phyloP scores from a whole-genome alignment of 2,113 vertebrate species.

The Cynocephalus volans region DNA sequence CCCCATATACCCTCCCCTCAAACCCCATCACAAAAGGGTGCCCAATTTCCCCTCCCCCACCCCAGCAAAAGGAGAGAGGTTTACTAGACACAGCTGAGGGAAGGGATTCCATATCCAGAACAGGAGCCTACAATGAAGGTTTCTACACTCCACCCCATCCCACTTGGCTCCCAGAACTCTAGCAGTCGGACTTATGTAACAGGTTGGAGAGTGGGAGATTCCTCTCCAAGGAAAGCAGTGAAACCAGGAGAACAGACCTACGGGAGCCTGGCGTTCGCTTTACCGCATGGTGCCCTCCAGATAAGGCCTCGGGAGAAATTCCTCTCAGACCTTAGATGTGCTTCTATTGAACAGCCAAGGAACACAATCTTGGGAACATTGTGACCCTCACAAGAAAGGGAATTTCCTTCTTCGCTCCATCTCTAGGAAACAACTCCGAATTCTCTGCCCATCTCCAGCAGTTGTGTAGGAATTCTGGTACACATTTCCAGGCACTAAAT shows the following conservation, averaged over 20 bases:
- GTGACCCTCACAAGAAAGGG: neutral
- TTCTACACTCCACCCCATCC: neutral
- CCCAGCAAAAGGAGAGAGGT: neutral
- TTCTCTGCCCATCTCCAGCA: neutral
- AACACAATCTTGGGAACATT: neutral
- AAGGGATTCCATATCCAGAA: no score
- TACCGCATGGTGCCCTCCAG: neutral
- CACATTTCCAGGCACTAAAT: neutral
- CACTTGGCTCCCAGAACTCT: neutral
- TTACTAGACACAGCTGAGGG: neutral
- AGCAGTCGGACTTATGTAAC: neutral
- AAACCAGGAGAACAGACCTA: neutral
- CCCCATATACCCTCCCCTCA: fast-evolving
- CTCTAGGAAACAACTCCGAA: neutral
- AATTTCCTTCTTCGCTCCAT: neutral
- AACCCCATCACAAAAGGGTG: fast-evolving
- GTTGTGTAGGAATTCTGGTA: neutral
- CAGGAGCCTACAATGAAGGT: neutral
- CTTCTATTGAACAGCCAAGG: neutral
- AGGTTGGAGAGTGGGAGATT: neutral
- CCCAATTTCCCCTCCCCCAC: fast-evolving
- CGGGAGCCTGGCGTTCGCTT: neutral
- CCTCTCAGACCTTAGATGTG: neutral
- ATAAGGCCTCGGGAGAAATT: neutral
- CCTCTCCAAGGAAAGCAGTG: neutral